Conservation (phyloP, 2,888 invertebrate species). For the Emmelina monodactyla region DNA sequence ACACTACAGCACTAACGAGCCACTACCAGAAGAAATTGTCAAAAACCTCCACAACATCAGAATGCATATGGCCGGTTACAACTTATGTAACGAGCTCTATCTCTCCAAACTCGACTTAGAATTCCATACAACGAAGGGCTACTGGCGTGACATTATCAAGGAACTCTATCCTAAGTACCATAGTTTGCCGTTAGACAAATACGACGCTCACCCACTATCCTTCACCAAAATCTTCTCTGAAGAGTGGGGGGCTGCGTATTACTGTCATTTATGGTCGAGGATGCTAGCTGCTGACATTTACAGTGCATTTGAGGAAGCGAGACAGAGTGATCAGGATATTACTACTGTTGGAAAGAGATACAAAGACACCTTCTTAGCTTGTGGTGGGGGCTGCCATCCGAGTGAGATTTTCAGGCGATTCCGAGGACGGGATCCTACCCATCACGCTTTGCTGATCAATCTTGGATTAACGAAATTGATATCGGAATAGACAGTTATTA, state of each 20-base stretch:
- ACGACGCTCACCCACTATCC: constrained; percentile 86
- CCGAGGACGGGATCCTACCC: constrained; percentile 90
- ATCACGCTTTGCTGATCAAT: constrained; percentile 77
- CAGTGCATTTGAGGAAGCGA: constrained; percentile 81
- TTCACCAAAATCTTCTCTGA: constrained; percentile 84
- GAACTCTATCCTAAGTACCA: constrained; percentile 84
- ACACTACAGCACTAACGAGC: constrained; percentile 78
- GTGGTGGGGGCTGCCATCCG: constrained; percentile 83
- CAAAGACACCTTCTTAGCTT: constrained; percentile 81
- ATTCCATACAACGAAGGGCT: constrained; percentile 75
- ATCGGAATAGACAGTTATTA: constrained; percentile 30
- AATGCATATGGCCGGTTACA: constrained; percentile 79
- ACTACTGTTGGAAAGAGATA: constrained; percentile 73
- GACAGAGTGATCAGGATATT: constrained; percentile 55
- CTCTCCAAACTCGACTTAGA: constrained; percentile 83
- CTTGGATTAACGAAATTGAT: constrained; percentile 59
- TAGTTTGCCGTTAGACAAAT: constrained; percentile 76
- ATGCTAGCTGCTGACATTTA: constrained; percentile 92
- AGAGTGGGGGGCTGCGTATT: constrained; percentile 87
- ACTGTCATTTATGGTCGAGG: constrained; percentile 83
- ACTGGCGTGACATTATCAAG: constrained; percentile 84
- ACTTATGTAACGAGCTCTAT: constrained; percentile 84
- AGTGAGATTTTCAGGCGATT: constrained; percentile 89
- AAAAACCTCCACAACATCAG: constrained; percentile 69
- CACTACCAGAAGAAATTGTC: constrained; percentile 71